Base-by-base conservation (phyloP, 2,113 vertebrate species). In the Ellobius talpinus region DNA sequence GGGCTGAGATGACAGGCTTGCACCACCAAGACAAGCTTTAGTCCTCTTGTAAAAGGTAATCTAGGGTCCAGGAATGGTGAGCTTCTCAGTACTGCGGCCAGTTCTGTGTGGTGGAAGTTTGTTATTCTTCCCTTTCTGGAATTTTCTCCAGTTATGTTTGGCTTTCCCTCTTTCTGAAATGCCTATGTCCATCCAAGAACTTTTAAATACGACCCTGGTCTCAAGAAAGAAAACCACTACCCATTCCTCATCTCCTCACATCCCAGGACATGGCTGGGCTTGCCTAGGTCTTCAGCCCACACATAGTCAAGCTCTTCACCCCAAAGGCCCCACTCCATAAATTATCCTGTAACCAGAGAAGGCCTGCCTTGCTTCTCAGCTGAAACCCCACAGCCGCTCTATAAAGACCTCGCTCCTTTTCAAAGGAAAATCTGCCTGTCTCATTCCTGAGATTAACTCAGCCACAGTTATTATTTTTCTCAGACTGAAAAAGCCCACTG, bases 291-390 rank as follows among this genome's bases (percentile, higher is more conserved):
- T 13, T 55, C 61, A n/a, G 79, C 70, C 68, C 93, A n/a, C 70
- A 78, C 88, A n/a, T 45, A 42, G 17, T 13, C 93, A 88, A 52
- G 47, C 47, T 72, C 63, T 47, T 76, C 14, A 10, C 66, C 68
- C 47, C 33, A 50, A 55, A 76, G 70, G 45, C 39, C 79, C 70
- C n/a, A 7, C 93, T 66, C 58, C 21, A 74, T 74, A 89, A 73
- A 89, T 89, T 55, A 58, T 19, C 50, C 50, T 89, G 87, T 89
- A 89, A 89, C 87, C 87, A 66, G 58, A 77, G 70, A 76, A 39
- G 29, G 9, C 61, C 82, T 63, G 39, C 42, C 50, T 14, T 8
- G 47, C 33, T 66, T 74, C 68, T 7, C 5, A 11, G 45, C 6
- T 50, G 26, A 81, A 87, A 87, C 2, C 3, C 65, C 5, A 2